Evolutionary conservation across 2,113 vertebrate species (phyloP).

Genomic region (Rafetus swinhoei): DNA sequence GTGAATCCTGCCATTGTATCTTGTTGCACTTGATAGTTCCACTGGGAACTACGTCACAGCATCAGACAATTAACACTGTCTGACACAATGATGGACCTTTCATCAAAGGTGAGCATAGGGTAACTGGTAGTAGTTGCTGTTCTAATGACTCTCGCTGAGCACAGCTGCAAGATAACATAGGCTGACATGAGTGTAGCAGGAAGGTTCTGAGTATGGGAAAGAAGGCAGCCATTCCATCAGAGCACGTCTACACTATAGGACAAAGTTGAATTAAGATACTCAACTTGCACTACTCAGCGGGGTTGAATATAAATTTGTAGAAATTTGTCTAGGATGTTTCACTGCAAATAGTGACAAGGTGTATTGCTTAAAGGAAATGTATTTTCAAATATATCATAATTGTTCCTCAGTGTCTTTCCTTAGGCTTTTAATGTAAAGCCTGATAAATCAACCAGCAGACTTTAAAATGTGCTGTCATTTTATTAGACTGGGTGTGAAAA

Average conservation of each 20-base stretch:
- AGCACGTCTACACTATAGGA: neutral
- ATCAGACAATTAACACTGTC: neutral
- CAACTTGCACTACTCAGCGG: no score
- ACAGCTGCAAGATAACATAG: neutral
- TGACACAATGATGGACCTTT: no score
- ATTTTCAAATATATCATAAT: neutral
- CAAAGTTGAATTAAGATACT: no score
- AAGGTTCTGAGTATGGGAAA: neutral
- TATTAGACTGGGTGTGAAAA: neutral
- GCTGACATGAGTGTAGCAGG: neutral
- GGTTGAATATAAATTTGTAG: neutral
- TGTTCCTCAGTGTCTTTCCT: neutral
- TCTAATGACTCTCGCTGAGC: neutral
- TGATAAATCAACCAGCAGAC: neutral
- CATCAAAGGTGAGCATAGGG: neutral
- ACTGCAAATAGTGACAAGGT: neutral
- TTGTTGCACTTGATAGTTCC: neutral
- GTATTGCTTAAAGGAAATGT: neutral
- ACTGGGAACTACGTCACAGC: neutral
- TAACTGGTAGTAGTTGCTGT: neutral
- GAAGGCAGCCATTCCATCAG: neutral
- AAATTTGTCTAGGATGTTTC: accelerated
- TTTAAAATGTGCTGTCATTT: neutral
- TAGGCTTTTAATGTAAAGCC: neutral
- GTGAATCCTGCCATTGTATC: no score